Evolutionary conservation across 2,797 vertebrate species (phyloP), one percentile per base, ranked within the genome.

Genomic region (Onychomys leucogaster): DNA sequence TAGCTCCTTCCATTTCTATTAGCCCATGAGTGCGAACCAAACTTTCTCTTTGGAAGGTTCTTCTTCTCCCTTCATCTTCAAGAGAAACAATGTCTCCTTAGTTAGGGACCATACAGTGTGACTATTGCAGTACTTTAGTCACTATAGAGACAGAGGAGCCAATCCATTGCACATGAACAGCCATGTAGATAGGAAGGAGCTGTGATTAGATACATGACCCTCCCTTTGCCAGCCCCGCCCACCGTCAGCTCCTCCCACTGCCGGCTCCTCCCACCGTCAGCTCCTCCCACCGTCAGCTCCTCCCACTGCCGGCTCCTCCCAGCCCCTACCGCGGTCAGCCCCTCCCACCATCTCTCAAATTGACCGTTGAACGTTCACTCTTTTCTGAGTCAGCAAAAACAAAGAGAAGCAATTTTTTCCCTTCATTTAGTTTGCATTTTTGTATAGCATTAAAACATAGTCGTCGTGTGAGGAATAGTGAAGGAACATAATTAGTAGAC

Each of bases 401-500:
- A 89, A 77, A 37, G 81, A 25, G 11, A 92, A 85, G 59, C 32
- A 34, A 0, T 67, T 69, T 8, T 29, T 81, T 93, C 9, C 61
- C 34, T 37, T 59, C 85, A 84, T 43, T 67, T 81, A 69, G 29
- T 21, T 88, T 76, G 11, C 41, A 71, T 93, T 93, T 65, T 88
- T 78, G 13, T 34, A 49, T 83, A 80, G 84, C 91, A 93, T 89
- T 85, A 89, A 96, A 73, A 65, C 29, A 55, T 23, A 75, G 41
- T 27, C 63, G 59, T 8, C 21, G 13, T 89, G 1, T 63, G 73
- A 90, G n/a, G 57, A 23, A 14, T 41, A n/a, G 67, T 57, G 55
- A 83, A 84, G 59, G 43, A 41, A 1, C 11, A 78, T 85, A 43
- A 0, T 76, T 75, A 76, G 49, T 34, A 87, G 67, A 2, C 71